Base-by-base conservation (phyloP, 2,797 vertebrate genomes). In the Sorex maritimensis region DNA sequence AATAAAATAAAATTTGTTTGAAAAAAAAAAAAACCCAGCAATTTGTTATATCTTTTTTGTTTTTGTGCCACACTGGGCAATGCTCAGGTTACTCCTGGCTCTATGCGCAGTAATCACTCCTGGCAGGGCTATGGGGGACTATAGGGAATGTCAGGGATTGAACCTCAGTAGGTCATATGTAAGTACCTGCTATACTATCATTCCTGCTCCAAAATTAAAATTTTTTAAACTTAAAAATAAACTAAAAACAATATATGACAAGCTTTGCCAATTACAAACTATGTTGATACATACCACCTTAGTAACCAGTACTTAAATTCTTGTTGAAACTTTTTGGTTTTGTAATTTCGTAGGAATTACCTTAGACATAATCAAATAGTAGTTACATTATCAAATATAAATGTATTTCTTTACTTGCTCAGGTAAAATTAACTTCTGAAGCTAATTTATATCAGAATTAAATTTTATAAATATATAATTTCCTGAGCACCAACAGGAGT, bases 301-400 rank as follows among this genome's bases (percentile, higher is more conserved):
- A 91, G 49, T 72, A 96, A 79, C 24, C 21, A 5, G 19, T 73
- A 2, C 11, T 88, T 17, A 89, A 82, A 61, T 71, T 41, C 88
- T 68, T 94, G 1, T 10, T 68, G 5, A 83, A 90, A 81, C 24
- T 87, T 84, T 88, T 23, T 69, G 71, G 19, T 58, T 58, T 68
- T 58, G 63, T 77, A 19, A 80, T 74, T 88, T 95, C 67, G 85
- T 34, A 13, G 63, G 26, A 85, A 87, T 90, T 87, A 81, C 44
- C 11, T 88, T 34, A 77, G 28, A 44, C 11, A 85, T 72, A 91
- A 87, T 61, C 9, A 96, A 63, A 88, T 63, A 73, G 68, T 90
- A 85, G 41, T 30, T 86, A 24, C 80, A 86, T 4, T 94, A 34
- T 30, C 71, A 95, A 90, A 49, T 83, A 90, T 80, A 34, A 90